Evolutionary conservation across 2,888 invertebrate species (phyloP).

Genomic region (Campoplex capitator): DNA sequence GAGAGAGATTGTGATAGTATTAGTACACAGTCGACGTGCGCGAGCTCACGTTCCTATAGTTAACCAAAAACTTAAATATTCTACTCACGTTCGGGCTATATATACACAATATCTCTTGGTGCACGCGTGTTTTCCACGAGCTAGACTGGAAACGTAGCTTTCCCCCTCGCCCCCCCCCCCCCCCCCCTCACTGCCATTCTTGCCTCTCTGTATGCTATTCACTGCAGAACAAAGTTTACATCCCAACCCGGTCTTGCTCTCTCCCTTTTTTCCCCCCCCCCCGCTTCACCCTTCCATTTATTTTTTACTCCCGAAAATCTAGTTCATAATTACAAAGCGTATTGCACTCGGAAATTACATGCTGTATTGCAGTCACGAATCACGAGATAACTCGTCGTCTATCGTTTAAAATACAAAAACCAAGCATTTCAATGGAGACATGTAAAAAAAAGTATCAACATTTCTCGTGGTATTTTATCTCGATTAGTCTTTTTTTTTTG

Average conservation of each 20-base stretch:
- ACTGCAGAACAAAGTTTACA: constrained; percentile 58
- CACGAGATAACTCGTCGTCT: constrained; percentile 9
- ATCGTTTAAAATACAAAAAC: neutral
- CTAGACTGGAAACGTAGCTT: constrained; percentile 72
- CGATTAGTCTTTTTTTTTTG: neutral
- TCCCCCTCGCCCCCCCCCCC: constrained; percentile 61
- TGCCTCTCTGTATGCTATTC: constrained; percentile 33
- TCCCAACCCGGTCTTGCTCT: constrained; percentile 23
- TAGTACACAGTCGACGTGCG: constrained; percentile 54
- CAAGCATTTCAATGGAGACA: neutral
- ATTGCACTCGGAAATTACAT: constrained; percentile 32
- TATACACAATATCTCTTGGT: constrained; percentile 72
- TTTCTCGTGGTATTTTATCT: neutral
- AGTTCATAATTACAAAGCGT: constrained; percentile 57
- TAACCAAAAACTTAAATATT: constrained; percentile 76
- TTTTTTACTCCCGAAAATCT: constrained; percentile 38
- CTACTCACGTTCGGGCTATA: constrained; percentile 77
- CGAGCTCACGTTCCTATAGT: constrained; percentile 69
- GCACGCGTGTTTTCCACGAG: constrained; percentile 78
- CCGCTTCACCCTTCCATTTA: neutral
- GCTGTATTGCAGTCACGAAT: constrained; percentile 38
- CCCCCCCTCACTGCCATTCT: constrained; percentile 48
- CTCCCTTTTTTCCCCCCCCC: constrained; percentile 25
- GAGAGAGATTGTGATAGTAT: constrained; percentile 34
- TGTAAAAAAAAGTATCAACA: neutral